Percentiles rank a stretch among this genome's conserved stretches.
Evolutionary conservation across 2,797 vertebrate genomes (phyloP).

Genomic region (Meriones psammophilus): DNA sequence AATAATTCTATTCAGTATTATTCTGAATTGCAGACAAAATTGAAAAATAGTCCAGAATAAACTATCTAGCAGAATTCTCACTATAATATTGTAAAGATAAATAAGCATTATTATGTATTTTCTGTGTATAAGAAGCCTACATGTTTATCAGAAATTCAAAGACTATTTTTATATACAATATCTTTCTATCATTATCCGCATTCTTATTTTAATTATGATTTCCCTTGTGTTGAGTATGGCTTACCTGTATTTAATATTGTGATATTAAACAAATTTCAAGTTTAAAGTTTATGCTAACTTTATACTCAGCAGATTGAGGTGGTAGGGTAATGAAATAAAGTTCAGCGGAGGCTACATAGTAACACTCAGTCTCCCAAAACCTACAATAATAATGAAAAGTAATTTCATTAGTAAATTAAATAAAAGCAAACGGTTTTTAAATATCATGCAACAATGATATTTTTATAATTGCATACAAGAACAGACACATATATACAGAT

Average conservation of each 20-base stretch:
- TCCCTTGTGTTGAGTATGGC: fast-evolving
- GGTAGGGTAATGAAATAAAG: neutral
- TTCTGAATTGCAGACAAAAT: neutral
- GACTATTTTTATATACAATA: neutral
- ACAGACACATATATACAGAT: neutral
- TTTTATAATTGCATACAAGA: neutral
- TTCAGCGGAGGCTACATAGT: neutral
- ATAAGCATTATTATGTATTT: neutral
- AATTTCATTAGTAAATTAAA: neutral
- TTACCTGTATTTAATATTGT: neutral
- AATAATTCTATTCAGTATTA: neutral
- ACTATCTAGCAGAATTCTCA: neutral
- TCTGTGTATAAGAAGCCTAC: neutral
- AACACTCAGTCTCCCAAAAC: neutral
- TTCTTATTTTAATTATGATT: constrained; percentile 8
- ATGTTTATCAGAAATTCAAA: neutral
- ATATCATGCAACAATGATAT: neutral
- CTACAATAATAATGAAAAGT: neutral
- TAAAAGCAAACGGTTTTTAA: neutral
- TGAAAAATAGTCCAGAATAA: neutral
- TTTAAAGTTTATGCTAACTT: neutral
- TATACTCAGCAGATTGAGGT: neutral
- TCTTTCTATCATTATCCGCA: neutral
- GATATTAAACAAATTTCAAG: neutral
- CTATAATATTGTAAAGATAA: neutral